A percentile compares a stretch with the other conserved stretches of the same genome.
Conservation (phyloP, 2,888 invertebrate genomes). For the Sphinx pinastri region DNA sequence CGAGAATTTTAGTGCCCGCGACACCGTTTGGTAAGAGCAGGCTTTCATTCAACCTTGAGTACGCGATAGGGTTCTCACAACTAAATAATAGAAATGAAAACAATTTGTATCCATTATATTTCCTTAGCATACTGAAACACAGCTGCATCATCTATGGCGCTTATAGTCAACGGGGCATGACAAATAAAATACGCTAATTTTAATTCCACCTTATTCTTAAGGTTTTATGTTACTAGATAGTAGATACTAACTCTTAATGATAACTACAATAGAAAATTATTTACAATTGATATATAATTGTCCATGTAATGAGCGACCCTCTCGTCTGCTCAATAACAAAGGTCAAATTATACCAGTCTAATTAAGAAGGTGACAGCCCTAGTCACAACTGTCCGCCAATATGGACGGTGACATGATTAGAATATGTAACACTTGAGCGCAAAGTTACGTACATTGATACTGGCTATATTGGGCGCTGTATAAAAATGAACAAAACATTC, state of each 20-base stretch:
- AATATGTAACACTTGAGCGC: conserved; percentile 8
- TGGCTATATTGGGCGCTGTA: background rate
- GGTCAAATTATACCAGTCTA: background rate
- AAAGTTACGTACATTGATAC: background rate
- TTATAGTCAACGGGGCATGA: too few species aligned
- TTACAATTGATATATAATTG: too few species aligned
- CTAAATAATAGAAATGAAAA: background rate
- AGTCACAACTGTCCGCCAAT: background rate
- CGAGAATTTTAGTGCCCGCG: conserved; percentile 13
- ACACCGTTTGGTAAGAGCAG: conserved; percentile 14
- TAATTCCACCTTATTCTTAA: too few species aligned
- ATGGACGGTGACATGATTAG: conserved; percentile 7
- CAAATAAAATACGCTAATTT: too few species aligned
- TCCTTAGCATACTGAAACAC: too few species aligned
- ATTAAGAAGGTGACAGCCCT: background rate
- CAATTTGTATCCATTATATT: too few species aligned
- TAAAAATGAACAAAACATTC: background rate
- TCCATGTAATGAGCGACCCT: too few species aligned
- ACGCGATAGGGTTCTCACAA: background rate
- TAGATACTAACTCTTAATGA: too few species aligned
- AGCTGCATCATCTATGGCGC: too few species aligned
- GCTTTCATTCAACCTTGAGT: conserved; percentile 21
- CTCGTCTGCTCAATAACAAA: too few species aligned
- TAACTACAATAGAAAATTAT: too few species aligned
- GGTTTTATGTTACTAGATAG: too few species aligned